Percentiles rank a stretch among this genome's conserved stretches.
Conservation (phyloP, 2,113 vertebrate species). For the Urocitellus parryii region DNA sequence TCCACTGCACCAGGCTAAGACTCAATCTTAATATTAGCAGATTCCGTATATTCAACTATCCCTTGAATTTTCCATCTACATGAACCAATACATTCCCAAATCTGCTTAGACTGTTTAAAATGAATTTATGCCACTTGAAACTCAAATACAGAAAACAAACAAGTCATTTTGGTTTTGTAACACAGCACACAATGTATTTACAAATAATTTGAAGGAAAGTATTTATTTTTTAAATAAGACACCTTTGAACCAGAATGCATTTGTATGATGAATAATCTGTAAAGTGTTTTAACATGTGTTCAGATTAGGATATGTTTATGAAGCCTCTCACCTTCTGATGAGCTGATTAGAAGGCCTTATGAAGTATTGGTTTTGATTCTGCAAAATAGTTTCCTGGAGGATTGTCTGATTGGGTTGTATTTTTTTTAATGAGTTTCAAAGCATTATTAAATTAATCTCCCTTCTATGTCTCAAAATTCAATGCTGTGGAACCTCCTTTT, state of each 20-base stretch:
- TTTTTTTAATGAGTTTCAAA: background rate
- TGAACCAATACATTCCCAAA: background rate
- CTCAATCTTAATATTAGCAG: background rate
- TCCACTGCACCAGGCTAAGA: no score
- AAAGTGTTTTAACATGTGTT: background rate
- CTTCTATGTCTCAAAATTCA: background rate
- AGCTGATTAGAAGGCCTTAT: background rate
- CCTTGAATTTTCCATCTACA: background rate
- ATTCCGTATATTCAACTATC: background rate
- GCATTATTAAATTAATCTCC: background rate
- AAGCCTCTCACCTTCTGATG: background rate
- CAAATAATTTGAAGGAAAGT: background rate
- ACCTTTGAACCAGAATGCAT: background rate
- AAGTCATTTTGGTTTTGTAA: background rate
- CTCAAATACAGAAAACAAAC: background rate
- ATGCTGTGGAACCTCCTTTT: background rate
- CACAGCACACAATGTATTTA: background rate
- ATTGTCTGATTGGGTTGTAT: background rate
- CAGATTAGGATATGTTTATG: background rate
- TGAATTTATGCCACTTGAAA: background rate
- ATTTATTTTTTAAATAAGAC: background rate
- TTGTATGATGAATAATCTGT: background rate
- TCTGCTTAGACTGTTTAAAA: background rate
- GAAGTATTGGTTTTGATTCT: background rate
- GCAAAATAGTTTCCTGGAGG: background rate